Evolutionary conservation across 1,140 invertebrate genomes (phyloP), one percentile per base, ranked within the genome.

Genomic region (Caenorhabditis latens): DNA sequence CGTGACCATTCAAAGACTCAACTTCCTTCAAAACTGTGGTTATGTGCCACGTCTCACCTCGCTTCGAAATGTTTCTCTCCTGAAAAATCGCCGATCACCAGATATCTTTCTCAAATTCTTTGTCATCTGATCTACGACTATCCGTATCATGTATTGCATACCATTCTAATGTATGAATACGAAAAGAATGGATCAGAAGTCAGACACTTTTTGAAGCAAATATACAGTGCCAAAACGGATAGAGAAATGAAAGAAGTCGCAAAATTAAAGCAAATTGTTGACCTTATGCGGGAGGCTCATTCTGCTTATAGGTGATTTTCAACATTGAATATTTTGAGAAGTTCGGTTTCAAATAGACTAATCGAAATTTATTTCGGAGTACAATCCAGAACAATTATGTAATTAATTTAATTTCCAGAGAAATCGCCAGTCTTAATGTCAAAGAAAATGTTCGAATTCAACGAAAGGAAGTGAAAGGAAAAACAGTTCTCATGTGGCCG

Each of bases 41-140:
- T 85, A 3, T 53, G 63, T 14, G 67, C 67, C 55, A 40, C 67
- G 0, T 67, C 84, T 11, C 84, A 85, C 24, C 19, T 85, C n/a
- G 40, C 67, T 7, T 67, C 84, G 16, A 65, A 85, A 48, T 85
- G 84, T 24, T 85, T 85, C 67, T 48, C 71, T 3, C 1, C 53
- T 21, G 46, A 50, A 16, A 50, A 79, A 21, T 42, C 63, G 67
- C 24, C 46, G 7, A 53, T 48, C 24, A 40, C 21, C 13, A 9
- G 53, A 43, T 43, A 53, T 16, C 2, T 79, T 2, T 79, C 71
- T 13, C 19, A 50, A 21, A 79, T 79, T 11, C 46, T 79, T 2
- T 48, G 71, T 50, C 43, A 48, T 3, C 21, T 79, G 11, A 53
- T 79, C 19, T 50, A 24, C n/a, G 71, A 79, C 46, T 79, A 79